Conservation (phyloP, 2,797 vertebrate species). For the Takifugu rubripes region DNA sequence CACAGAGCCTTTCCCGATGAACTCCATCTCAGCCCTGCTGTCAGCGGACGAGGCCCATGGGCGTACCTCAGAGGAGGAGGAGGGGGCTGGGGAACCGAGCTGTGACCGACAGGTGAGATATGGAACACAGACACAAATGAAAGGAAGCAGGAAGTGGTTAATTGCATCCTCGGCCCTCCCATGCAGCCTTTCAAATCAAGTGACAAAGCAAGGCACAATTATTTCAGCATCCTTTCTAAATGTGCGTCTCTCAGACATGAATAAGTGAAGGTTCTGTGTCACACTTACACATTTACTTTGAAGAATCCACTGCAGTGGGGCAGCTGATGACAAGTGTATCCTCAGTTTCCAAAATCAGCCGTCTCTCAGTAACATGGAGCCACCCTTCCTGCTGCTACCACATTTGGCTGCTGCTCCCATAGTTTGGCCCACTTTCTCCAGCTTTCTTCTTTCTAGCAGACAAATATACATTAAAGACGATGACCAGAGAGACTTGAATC, state of each 20-base stretch:
- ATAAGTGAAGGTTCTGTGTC: background rate
- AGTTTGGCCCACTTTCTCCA: constrained; percentile 59
- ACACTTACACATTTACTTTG: no score
- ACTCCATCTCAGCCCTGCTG: constrained; percentile 65
- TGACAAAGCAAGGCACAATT: background rate
- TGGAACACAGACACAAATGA: background rate
- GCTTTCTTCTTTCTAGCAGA: constrained; percentile 54
- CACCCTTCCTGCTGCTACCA: constrained; percentile 57
- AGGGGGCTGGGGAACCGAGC: constrained; percentile 73
- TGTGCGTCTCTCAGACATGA: background rate
- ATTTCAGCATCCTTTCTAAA: constrained; percentile 1
- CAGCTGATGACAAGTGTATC: no score
- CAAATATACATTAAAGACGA: constrained; percentile 10
- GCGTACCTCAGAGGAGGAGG: constrained; percentile 91
- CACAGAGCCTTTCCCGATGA: constrained; percentile 91
- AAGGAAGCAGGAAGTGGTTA: background rate
- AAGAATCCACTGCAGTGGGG: no score
- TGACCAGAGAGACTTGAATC: constrained; percentile 13
- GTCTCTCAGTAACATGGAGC: constrained; percentile 55
- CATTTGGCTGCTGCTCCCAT: constrained; percentile 42
- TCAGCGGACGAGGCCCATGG: constrained; percentile 88
- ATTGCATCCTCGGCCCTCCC: constrained; percentile 1
- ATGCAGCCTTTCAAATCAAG: constrained; percentile 1
- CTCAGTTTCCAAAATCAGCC: constrained; percentile 10
- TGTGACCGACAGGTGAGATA: constrained; percentile 81